Conservation (phyloP, 2,888 invertebrate genomes). For the Spisula subtruncata region DNA sequence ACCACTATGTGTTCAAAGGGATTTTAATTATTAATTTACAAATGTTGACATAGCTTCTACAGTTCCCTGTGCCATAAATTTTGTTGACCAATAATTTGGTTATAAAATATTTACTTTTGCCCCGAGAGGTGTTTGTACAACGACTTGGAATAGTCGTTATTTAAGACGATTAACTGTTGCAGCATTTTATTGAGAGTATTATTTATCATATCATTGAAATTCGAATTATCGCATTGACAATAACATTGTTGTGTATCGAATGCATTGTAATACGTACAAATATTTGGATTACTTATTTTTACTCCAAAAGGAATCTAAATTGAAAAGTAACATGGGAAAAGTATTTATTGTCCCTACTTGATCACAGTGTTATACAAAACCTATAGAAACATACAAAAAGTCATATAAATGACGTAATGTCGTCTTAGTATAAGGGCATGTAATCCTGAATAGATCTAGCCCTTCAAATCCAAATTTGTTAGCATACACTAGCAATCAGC, state of each 20-base stretch:
- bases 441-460: neutral
- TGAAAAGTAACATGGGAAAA: neutral
- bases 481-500: no score
- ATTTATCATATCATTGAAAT: neutral
- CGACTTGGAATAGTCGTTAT: neutral
- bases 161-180: neutral
- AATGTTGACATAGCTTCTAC: neutral
- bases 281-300: neutral
- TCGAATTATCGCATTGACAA: neutral
- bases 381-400: neutral
- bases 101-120: conserved; percentile 12
- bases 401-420: neutral
- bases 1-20: neutral
- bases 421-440: neutral
- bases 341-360: neutral
- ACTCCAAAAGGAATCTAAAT: neutral
- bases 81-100: conserved; percentile 9
- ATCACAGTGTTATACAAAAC: neutral
- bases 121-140: neutral
- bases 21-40: neutral
- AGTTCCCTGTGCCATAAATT: neutral
- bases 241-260: neutral
- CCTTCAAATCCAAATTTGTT: no score
- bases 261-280: neutral
- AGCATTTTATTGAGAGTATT: neutral